Evolutionary conservation across 2,797 vertebrate genomes (phyloP), one percentile per base, ranked within the genome.

Genomic region (Bucorvus abyssinicus): DNA sequence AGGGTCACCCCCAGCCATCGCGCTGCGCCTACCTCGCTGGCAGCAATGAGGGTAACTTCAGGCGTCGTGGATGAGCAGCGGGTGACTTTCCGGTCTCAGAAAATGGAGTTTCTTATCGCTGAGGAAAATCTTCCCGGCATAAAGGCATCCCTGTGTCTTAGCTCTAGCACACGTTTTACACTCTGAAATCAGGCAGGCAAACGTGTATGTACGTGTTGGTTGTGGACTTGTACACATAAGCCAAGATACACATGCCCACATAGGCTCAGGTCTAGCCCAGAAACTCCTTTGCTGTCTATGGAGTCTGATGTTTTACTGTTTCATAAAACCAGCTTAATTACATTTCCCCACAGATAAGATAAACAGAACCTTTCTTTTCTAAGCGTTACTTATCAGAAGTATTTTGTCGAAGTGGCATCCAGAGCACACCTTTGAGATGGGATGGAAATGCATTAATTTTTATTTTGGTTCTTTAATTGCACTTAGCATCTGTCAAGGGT

Each of bases 291-390:
- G 78, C 94, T 86, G 56, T 90, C 89, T 88, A 85, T 77, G 83
- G 67, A 91, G 67, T 84, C 70, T 84, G 84, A 30, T 89, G 92
- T 57, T 91, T 89, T 94, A 91, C 91, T 94, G 91, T 94, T 96
- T 95, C 93, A 92, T 91, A 93, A 95, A 96, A 84, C 89, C 55
- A 53, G 52, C 70, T 91, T 96, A 86, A 96, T 94, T 95, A 86
- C 90, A 84, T 93, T 84, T 95, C 83, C 36, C 53, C 18, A 27
- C 6, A 94, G 94, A 95, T 93, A 96, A 96, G 94, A 95, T 91
- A 94, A 96, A 94, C 61, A 87, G 84, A 83, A 64, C 65, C 44
- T 67, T 92, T 93, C 59, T 84, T 87, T 82, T 88, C 77, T 81
- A 78, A 85, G 71, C 21, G 5, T 60, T 34, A 64, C 60, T 91